phyloP scores from a whole-genome alignment of 2,888 invertebrate species.

The Caradrina kadenii region DNA sequence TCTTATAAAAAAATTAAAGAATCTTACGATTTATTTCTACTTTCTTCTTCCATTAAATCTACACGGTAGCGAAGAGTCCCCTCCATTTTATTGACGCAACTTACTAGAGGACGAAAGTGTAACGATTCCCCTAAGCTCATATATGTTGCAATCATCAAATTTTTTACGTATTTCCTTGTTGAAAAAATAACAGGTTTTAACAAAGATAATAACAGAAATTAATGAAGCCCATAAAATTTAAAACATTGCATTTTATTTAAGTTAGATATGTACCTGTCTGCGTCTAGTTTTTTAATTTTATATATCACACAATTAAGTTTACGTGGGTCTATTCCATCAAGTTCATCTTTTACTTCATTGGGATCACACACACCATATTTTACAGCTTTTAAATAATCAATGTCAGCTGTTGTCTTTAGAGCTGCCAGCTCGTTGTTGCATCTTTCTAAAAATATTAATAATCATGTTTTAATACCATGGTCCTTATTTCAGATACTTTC shows the following conservation, averaged over 20 bases:
- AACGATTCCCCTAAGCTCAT: slow-evolving; percentile 13
- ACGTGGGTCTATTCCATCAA: slow-evolving; percentile 70
- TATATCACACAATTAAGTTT: slow-evolving; percentile 72
- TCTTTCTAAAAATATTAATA: slow-evolving; percentile 63
- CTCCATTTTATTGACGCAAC: slow-evolving; percentile 15
- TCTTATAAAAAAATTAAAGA: neutral
- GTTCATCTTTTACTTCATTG: slow-evolving; percentile 64
- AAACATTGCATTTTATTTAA: no score
- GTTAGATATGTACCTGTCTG: slow-evolving; percentile 73
- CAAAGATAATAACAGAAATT: neutral
- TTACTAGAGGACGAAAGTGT: slow-evolving; percentile 24
- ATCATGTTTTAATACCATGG: no score
- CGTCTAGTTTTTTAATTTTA: slow-evolving; percentile 77
- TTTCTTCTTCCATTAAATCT: slow-evolving; percentile 44
- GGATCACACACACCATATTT: slow-evolving; percentile 70
- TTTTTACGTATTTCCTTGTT: slow-evolving; percentile 36
- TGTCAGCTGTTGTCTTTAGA: slow-evolving; percentile 69
- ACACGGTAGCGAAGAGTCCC: slow-evolving; percentile 11
- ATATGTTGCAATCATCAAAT: slow-evolving; percentile 37
- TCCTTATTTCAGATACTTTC: no score
- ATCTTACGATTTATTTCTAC: slow-evolving; percentile 37
- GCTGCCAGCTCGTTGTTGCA: slow-evolving; percentile 75
- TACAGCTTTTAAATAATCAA: slow-evolving; percentile 64
- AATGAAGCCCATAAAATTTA: no score
- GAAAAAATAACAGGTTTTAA: neutral